Evolutionary conservation across 2,797 vertebrate genomes (phyloP).

Genomic region (Chaetophractus vellerosus): DNA sequence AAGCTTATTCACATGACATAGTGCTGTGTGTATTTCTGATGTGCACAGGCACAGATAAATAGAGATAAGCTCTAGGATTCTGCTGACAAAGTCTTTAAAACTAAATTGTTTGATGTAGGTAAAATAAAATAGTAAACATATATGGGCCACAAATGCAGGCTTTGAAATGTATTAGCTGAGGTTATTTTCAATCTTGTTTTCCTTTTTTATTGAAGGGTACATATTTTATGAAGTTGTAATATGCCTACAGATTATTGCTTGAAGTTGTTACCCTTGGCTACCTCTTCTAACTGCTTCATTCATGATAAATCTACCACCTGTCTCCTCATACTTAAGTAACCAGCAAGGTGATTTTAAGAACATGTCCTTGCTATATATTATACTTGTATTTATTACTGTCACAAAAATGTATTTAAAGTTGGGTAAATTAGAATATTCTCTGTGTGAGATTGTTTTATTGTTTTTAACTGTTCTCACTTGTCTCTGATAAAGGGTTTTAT

Average conservation of each 20-base stretch:
- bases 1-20: background rate
- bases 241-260: conserved; percentile 60
- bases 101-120: conserved; percentile 26
- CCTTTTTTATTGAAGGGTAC: conserved; percentile 68
- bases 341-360: conserved; percentile 66
- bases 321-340: conserved; percentile 39
- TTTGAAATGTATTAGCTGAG: conserved; percentile 69
- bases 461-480: background rate
- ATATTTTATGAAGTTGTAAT: conserved; percentile 78
- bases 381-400: conserved; percentile 13
- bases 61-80: conserved; percentile 9
- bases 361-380: conserved; percentile 28
- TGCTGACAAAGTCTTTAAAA: conserved; percentile 55
- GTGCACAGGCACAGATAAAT: background rate
- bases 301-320: conserved; percentile 45
- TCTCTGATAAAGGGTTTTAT: background rate
- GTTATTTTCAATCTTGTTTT: conserved; percentile 61
- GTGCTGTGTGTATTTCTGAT: background rate
- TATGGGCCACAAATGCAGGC: conserved; percentile 28
- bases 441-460: background rate
- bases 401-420: conserved; percentile 32
- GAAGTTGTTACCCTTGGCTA: conserved; percentile 50
- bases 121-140: conserved; percentile 70
- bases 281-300: conserved; percentile 21
- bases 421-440: background rate